phyloP scores from a whole-genome alignment of 2,113 vertebrate genomes.

The Rallus limicola region DNA sequence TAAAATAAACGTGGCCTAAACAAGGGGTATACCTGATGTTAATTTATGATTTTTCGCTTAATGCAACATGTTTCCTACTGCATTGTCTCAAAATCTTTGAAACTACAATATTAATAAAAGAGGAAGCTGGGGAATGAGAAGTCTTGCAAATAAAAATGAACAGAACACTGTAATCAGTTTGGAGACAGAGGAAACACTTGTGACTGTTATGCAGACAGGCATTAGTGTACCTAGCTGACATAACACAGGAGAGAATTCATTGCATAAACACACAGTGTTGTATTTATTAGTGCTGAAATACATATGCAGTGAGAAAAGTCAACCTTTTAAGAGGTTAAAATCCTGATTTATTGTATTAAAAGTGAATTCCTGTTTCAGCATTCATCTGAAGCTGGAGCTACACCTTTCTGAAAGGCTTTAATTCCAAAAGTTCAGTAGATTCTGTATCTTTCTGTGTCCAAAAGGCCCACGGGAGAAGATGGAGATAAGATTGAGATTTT shows the following conservation, averaged over 20 bases:
- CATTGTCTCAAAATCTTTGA: neutral
- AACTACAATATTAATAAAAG: neutral
- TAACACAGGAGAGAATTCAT: constrained; percentile 36
- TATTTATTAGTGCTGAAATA: neutral
- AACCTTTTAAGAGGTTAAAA: neutral
- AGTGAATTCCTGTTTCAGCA: neutral
- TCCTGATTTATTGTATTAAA: neutral
- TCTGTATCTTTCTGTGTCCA: neutral
- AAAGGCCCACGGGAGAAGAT: neutral
- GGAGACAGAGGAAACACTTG: neutral
- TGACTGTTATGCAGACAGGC: neutral
- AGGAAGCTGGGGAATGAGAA: neutral
- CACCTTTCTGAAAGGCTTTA: neutral
- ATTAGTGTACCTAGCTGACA: neutral
- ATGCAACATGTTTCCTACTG: neutral
- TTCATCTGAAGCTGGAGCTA: neutral
- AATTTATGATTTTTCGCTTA: neutral
- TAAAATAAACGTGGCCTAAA: neutral
- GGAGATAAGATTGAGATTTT: neutral
- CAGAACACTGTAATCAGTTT: neutral
- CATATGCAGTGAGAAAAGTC: neutral
- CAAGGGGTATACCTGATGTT: neutral
- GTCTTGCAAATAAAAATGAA: constrained; percentile 1
- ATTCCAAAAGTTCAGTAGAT: neutral
- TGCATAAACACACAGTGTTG: constrained; percentile 22